Evolutionary conservation across 2,888 invertebrate genomes (phyloP).

Genomic region (Epirrita christyi): DNA sequence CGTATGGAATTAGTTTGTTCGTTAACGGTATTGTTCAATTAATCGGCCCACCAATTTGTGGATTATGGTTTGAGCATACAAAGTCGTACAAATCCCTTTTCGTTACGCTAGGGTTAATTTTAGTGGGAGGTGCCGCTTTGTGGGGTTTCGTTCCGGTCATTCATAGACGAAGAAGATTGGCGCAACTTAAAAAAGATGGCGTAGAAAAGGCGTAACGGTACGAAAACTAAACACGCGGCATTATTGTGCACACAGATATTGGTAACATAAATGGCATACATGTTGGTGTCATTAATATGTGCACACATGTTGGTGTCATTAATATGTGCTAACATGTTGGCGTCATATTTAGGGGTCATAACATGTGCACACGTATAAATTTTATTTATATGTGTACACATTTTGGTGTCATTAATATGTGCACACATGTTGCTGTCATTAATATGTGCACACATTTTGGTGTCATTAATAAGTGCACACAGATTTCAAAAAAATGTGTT

Average conservation of each 20-base stretch:
- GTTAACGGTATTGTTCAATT: conserved; percentile 93
- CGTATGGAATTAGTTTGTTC: conserved; percentile 94
- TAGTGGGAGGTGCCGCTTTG: conserved; percentile 89
- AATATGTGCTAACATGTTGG: neutral
- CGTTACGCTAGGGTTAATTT: conserved; percentile 88
- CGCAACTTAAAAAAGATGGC: conserved; percentile 41
- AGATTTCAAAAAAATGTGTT: neutral
- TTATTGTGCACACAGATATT: conserved; percentile 1
- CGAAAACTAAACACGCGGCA: neutral
- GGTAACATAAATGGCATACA: neutral
- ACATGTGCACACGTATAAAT: conserved; percentile 13
- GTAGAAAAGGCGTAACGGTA: conserved; percentile 54
- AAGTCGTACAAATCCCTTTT: conserved; percentile 89
- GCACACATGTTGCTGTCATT: neutral
- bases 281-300: neutral
- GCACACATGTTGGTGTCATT: neutral
- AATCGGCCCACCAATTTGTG: conserved; percentile 93
- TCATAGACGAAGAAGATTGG: conserved; percentile 65
- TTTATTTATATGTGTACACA: neutral
- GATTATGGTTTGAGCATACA: conserved; percentile 87
- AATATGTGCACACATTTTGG: neutral
- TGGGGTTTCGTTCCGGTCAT: conserved; percentile 92
- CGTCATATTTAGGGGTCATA: too few species aligned
- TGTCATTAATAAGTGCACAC: conserved; percentile 2
- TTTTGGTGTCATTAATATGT: conserved; percentile 4